phyloP scores from a whole-genome alignment of 2,888 invertebrate genomes.

The Siphlonurus alternatus region DNA sequence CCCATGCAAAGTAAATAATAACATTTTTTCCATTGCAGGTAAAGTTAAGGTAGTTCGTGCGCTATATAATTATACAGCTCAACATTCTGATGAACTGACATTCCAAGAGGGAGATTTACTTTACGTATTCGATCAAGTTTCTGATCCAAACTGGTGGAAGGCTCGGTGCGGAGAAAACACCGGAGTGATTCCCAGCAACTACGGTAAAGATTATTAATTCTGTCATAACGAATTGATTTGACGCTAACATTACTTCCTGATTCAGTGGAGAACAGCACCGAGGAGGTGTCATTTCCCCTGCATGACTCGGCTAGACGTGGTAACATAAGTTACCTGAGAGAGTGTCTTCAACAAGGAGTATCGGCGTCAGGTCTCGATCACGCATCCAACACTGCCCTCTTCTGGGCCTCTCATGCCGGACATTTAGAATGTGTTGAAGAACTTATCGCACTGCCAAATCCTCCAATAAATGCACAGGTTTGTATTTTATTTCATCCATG shows the following conservation, averaged over 20 bases:
- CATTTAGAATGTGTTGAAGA: conserved; percentile 36
- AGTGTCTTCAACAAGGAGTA: conserved; percentile 40
- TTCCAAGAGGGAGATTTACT: conserved; percentile 44
- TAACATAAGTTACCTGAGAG: conserved; percentile 37
- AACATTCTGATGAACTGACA: conserved; percentile 39
- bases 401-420: conserved; percentile 46
- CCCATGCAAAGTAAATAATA: background rate
- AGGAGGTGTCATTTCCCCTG: conserved; percentile 39
- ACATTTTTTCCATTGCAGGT: conserved; percentile 21
- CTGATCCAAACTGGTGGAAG: conserved; percentile 36
- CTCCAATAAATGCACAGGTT: conserved; percentile 25
- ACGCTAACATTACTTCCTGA: background rate
- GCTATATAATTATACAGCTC: conserved; percentile 36
- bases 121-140: conserved; percentile 36
- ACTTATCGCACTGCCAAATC: conserved; percentile 30
- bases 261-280: conserved; percentile 36
- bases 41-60: conserved; percentile 38
- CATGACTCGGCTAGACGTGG: conserved; percentile 49
- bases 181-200: conserved; percentile 42
- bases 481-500: background rate
- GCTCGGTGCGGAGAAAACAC: conserved; percentile 33
- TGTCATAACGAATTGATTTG: too few relatives aligned
- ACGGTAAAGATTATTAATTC: conserved; percentile 30
- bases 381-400: conserved; percentile 43
- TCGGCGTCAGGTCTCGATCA: conserved; percentile 45